These are phyloP conservation scores for Psylliodes chrysocephalus DNA, from an alignment of 2,888 invertebrate genomes.

Conservation along the genomic window DNA sequence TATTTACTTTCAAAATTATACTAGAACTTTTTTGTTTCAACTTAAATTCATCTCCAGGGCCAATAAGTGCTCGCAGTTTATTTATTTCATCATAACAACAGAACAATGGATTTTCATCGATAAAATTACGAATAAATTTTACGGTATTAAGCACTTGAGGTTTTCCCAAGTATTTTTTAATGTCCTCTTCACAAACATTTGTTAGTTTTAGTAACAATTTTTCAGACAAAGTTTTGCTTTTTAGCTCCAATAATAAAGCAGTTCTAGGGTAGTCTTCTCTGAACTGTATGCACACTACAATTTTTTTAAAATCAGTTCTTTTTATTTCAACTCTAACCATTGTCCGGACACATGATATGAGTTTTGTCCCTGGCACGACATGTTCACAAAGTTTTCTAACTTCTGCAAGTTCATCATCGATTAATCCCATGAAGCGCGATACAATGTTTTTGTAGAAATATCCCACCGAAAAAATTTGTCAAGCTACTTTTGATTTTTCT, in stretches of 20 bases:
- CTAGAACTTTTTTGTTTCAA: conserved; percentile 74
- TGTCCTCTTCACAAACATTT: conserved; percentile 71
- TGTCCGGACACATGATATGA: conserved; percentile 73
- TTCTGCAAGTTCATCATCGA: conserved; percentile 74
- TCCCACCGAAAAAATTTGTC: no score
- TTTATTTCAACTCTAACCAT: conserved; percentile 77
- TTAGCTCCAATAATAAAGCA: conserved; percentile 73
- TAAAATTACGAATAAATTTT: conserved; percentile 72
- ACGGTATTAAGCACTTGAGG: conserved; percentile 70
- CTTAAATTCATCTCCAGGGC: conserved; percentile 69
- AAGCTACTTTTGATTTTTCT: no score
- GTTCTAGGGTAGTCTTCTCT: conserved; percentile 71
- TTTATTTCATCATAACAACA: conserved; percentile 79
- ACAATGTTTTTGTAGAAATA: background rate
- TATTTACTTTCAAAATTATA: conserved; percentile 68
- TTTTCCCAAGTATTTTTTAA: conserved; percentile 69
- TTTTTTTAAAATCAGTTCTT: conserved; percentile 70
- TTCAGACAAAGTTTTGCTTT: conserved; percentile 74
- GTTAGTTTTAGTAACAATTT: conserved; percentile 72
- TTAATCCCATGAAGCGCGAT: conserved; percentile 68
- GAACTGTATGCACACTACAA: conserved; percentile 75
- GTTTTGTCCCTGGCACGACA: conserved; percentile 70
- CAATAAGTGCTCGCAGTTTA: conserved; percentile 67
- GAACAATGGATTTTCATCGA: conserved; percentile 76
- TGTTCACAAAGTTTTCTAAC: conserved; percentile 72